Conservation (phyloP, 2,797 vertebrate species). For the Rhynchotus rufescens region DNA sequence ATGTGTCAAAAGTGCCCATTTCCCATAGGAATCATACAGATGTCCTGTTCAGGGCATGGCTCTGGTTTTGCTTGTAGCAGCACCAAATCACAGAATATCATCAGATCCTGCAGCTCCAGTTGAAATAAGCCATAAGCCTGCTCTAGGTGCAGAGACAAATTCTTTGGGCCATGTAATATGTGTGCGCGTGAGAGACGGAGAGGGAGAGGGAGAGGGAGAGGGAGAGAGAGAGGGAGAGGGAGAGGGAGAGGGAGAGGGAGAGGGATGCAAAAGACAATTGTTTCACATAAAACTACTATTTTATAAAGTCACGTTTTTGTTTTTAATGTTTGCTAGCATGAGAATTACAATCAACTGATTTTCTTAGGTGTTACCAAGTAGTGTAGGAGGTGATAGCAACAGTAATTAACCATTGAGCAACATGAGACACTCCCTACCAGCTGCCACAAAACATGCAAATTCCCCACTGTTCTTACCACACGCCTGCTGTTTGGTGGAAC, state of each 20-base stretch:
- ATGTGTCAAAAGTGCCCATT: not conserved
- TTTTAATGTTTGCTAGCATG: not conserved
- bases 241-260: not conserved
- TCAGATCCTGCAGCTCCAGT: not conserved
- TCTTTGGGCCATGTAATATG: not conserved
- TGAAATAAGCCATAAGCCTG: not conserved
- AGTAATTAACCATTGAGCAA: slow-evolving; percentile 65
- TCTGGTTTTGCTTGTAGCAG: not conserved
- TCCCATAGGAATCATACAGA: not conserved
- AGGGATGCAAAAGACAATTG: not conserved
- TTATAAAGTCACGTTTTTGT: not conserved
- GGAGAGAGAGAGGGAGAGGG: too few species aligned
- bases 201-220: too few species aligned
- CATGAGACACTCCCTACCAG: slow-evolving; percentile 6
- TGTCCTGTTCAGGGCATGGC: not conserved
- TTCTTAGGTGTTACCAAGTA: slow-evolving; percentile 2
- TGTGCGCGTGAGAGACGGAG: too few species aligned
- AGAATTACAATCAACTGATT: slow-evolving; percentile 6
- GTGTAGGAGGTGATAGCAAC: slow-evolving; percentile 49
- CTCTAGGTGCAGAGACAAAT: not conserved
- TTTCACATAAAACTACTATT: not conserved
- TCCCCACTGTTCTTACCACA: slow-evolving; percentile 1
- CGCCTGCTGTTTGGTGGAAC: not conserved
- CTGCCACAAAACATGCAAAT: slow-evolving; percentile 35
- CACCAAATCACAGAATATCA: not conserved